Evolutionary conservation across 2,797 vertebrate genomes (phyloP), one percentile per base, ranked within the genome.

Genomic region (Miichthys miiuy): DNA sequence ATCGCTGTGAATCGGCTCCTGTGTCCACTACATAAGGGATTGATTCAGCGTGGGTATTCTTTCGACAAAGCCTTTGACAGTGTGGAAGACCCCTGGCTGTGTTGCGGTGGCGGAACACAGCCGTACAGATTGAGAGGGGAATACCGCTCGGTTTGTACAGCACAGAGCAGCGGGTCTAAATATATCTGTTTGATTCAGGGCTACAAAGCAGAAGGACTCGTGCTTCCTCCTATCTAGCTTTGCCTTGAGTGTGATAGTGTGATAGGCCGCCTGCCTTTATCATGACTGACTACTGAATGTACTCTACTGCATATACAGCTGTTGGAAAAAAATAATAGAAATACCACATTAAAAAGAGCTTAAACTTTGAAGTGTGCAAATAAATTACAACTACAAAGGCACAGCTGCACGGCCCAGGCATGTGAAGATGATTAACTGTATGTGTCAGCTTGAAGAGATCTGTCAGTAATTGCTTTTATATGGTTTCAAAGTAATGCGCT

Each of bases 1-100:
- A 88, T 82, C 30, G 58, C 75, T 77, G 89, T 92, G 89, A 93
- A 93, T 93, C 85, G 58, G 83, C 85, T 92, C 90, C 92, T 92
- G 90, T 93, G 90, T 92, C 87, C 91, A 84, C 82, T 83, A 73
- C 85, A 92, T 91, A 92, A 92, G 90, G 84, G 87, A 73, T 55
- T 81, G 80, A 92, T 92, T 92, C 91, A 93, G 75, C 42, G 72
- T 57, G 80, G 80, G 65, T 83, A 82, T 85, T 83, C 83, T 87
- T 85, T 82, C 84, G 85, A 91, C 90, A 86, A 89, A 89, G 91
- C 82, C 89, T 83, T 86, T 89, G 87, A 89, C 85, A 91, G 91
- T 82, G 82, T 90, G 87, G 88, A 93, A 85, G 87, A 90, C 80
- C 89, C 89, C 80, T 87, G 72, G 62, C 83, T 86, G 84, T 67